Evolutionary conservation across 2,113 vertebrate genomes (phyloP).

Genomic region (Elgaria multicarinata): DNA sequence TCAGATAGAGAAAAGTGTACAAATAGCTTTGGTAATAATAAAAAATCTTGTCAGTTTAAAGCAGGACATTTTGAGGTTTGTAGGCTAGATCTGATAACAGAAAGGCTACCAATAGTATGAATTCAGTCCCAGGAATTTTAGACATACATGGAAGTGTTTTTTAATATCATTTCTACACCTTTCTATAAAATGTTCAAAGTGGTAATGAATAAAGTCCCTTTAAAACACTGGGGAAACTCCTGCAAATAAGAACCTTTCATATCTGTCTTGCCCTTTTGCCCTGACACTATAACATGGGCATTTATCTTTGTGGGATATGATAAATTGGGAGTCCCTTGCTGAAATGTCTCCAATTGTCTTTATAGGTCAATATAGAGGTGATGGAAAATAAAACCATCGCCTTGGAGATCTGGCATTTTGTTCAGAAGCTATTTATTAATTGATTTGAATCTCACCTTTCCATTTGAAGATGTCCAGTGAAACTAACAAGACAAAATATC

Average conservation of each 20-base stretch:
- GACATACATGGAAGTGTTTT: not conserved
- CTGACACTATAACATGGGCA: not conserved
- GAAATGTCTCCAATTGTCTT: not conserved
- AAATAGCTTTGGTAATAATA: not conserved
- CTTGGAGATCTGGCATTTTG: not conserved
- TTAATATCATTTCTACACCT: not conserved
- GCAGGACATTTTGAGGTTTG: not conserved
- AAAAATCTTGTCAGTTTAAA: not conserved
- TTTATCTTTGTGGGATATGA: not conserved
- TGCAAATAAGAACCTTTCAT: not conserved
- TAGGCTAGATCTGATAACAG: not conserved
- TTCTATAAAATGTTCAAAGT: not conserved
- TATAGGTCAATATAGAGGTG: not conserved
- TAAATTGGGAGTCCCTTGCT: not conserved
- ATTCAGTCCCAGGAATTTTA: not conserved
- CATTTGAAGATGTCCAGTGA: not conserved
- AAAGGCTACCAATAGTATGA: not conserved
- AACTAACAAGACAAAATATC: not conserved
- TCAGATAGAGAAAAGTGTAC: not conserved
- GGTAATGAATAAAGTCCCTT: not conserved
- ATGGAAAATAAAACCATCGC: not conserved
- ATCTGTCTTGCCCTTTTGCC: not conserved
- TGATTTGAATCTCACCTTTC: not conserved
- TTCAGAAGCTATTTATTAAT: not conserved
- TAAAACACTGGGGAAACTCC: not conserved